phyloP scores from a whole-genome alignment of 2,113 vertebrate species.

The Bolborhynchus lineola region DNA sequence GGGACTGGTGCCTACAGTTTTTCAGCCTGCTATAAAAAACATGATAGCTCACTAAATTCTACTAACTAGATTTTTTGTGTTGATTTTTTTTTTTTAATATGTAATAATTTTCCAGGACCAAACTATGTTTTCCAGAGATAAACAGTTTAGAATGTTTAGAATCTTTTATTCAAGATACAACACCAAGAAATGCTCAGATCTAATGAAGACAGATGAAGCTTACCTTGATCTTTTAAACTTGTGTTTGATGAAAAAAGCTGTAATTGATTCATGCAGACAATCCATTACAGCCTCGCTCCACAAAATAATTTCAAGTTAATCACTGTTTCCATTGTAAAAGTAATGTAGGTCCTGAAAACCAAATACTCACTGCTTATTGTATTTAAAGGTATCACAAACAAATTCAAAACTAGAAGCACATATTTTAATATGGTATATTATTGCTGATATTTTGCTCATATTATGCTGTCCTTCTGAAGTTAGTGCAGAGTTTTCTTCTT shows the following conservation, averaged over 20 bases:
- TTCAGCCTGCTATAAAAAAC: not conserved
- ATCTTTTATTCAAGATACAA: not conserved
- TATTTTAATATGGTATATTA: not conserved
- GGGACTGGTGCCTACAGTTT: not conserved
- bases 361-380: not conserved
- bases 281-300: not conserved
- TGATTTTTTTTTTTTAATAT: not conserved
- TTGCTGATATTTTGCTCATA: not conserved
- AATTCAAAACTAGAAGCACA: not conserved
- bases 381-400: not conserved
- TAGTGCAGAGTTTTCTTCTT: not conserved
- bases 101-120: not conserved
- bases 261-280: not conserved
- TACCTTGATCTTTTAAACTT: slow-evolving; percentile 6
- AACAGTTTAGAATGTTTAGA: not conserved
- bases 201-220: not conserved
- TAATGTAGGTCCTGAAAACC: not conserved
- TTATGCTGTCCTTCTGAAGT: not conserved
- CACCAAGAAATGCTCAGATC: not conserved
- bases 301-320: slow-evolving; percentile 12
- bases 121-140: not conserved
- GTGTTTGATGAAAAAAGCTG: not conserved
- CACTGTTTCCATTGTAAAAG: not conserved
- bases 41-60: not conserved
- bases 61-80: not conserved